These are phyloP conservation scores for Patagioenas fasciata DNA, from an alignment of 2,113 vertebrate species.

Conservation along the genomic window DNA sequence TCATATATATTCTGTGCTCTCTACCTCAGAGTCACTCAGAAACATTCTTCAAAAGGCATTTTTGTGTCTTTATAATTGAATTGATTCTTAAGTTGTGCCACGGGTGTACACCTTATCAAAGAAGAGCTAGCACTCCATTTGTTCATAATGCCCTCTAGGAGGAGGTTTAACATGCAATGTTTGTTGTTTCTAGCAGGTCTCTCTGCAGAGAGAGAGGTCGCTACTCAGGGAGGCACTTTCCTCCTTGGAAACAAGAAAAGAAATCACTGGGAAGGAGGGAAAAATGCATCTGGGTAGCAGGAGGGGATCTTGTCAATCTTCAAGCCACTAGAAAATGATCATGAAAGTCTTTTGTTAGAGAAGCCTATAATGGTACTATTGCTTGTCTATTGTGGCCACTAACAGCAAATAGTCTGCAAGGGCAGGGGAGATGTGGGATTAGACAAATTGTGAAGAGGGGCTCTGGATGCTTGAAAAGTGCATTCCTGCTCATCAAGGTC, in stretches of 20 bases:
- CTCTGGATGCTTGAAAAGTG: slow-evolving; percentile 60
- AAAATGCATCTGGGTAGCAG: slow-evolving; percentile 78
- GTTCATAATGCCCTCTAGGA: slow-evolving; percentile 69
- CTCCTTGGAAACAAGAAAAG: slow-evolving; percentile 81
- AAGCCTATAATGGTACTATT: slow-evolving; percentile 76
- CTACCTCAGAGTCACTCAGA: slow-evolving; percentile 2
- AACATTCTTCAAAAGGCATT: slow-evolving; percentile 77
- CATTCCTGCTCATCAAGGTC: slow-evolving; percentile 57
- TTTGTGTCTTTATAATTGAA: slow-evolving; percentile 77
- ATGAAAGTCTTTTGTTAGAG: slow-evolving; percentile 77
- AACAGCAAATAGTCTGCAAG: slow-evolving; percentile 68
- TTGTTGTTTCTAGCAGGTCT: slow-evolving; percentile 77
- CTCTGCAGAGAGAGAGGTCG: slow-evolving; percentile 71
- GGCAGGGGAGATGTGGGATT: slow-evolving; percentile 64
- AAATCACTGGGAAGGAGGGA: slow-evolving; percentile 76
- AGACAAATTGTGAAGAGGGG: slow-evolving; percentile 67
- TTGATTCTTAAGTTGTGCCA: slow-evolving; percentile 75
- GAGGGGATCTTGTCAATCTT: slow-evolving; percentile 80
- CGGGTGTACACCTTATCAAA: slow-evolving; percentile 71
- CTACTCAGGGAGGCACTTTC: slow-evolving; percentile 76
- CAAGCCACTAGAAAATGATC: slow-evolving; percentile 78
- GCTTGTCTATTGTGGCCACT: slow-evolving; percentile 72
- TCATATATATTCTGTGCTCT: neutral
- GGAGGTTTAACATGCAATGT: slow-evolving; percentile 69
- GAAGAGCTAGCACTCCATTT: slow-evolving; percentile 65